Base-by-base conservation (phyloP, 2,113 vertebrate species). In the Grallaria varia region DNA sequence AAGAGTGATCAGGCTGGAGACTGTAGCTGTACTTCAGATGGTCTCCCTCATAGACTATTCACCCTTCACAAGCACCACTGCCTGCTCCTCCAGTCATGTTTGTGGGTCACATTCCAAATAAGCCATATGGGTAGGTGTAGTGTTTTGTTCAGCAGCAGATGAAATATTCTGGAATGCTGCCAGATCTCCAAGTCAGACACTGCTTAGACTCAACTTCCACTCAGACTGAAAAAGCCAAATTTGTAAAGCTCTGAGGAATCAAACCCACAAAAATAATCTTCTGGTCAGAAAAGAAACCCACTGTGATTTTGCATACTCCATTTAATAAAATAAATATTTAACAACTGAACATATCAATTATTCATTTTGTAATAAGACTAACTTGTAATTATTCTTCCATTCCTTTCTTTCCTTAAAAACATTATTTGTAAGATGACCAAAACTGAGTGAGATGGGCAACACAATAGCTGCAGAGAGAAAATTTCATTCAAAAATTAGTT, bases 261-360 rank as follows among this genome's bases (percentile, higher is more conserved):
- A 87, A 95, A 90, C 19, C 25, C 58, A 73, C 68, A 68, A 86
- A 88, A 93, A 86, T 82, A 90, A 86, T 82, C 31, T 86, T 80
- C 72, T 76, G 58, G n/a, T 58, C 52, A 73, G 83, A 81, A 93
- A 23, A 94, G 80, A 84, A 94, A 84, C 58, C 77, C 8, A 1
- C 31, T 71, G 55, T 55, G 90, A 77, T 79, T 95, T 44, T 81
- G 73, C 52, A 88, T 31, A 40, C 62, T 84, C 45, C 69, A 69
- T 96, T 95, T 96, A 97, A 94, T 95, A 93, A 96, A 95, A 95
- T 96, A 95, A 96, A 96, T 96, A 96, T 91, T 94, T 94, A 93
- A 96, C 89, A 94, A 89, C 73, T 16, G 18, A 90, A 89, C 20
- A 21, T 33, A 92, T 96, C 19, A 87, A 95, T 95, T 93, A 96